phyloP scores from a whole-genome alignment of 2,888 invertebrate genomes.

The Plebejus melissa region DNA sequence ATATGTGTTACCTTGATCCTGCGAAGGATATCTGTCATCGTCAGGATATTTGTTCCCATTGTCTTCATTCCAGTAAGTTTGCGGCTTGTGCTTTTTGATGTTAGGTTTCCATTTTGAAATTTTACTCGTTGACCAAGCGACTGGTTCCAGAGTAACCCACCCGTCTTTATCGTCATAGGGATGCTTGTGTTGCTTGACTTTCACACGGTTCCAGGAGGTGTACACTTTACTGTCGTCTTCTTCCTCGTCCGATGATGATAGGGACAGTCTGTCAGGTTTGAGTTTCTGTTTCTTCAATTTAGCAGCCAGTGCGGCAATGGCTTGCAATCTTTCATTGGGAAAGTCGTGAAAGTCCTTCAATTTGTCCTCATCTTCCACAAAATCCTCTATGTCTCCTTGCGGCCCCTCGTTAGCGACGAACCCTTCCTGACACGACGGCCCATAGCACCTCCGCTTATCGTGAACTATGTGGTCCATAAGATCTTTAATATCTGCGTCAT shows the following conservation, averaged over 20 bases:
- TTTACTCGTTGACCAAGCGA: conserved; percentile 89
- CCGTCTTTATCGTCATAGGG: conserved; percentile 85
- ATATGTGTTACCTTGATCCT: conserved; percentile 52
- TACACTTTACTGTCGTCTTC: conserved; percentile 57
- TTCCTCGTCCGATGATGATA: conserved; percentile 43
- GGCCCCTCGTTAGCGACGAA: conserved; percentile 56
- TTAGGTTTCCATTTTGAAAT: conserved; percentile 89
- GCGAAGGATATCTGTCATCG: conserved; percentile 46
- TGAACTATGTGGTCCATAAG: conserved; percentile 67
- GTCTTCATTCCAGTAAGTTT: conserved; percentile 63
- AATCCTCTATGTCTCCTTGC: conserved; percentile 80
- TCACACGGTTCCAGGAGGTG: conserved; percentile 73
- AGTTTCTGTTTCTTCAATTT: conserved; percentile 70
- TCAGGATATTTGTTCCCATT: conserved; percentile 51
- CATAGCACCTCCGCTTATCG: conserved; percentile 65
- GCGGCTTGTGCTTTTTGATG: conserved; percentile 72
- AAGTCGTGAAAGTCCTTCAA: conserved; percentile 67
- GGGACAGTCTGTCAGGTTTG: conserved; percentile 47
- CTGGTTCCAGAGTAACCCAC: conserved; percentile 87
- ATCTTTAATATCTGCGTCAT: conserved; percentile 60
- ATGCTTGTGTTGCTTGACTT: conserved; percentile 77
- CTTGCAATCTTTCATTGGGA: conserved; percentile 64
- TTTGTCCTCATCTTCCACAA: conserved; percentile 78
- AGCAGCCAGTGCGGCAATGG: conserved; percentile 65
- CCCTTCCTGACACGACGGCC: conserved; percentile 68